Conservation (phyloP, 1,140 invertebrate genomes). For the Aplysia californica region DNA sequence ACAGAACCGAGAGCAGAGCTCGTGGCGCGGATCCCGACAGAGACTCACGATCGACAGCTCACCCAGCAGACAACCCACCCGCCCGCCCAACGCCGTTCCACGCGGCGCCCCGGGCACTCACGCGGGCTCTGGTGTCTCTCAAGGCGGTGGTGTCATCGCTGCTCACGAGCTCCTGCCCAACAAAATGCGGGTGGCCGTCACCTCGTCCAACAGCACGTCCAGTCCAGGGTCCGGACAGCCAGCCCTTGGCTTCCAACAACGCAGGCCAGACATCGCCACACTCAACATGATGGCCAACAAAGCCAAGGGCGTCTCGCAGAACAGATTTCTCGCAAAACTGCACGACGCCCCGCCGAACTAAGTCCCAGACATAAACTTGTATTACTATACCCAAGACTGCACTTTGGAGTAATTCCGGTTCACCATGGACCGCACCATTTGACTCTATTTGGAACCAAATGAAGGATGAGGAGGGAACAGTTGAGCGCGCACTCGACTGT, state of each 20-base stretch:
- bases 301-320: neutral
- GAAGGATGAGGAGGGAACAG: too few species aligned
- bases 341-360: too few species aligned
- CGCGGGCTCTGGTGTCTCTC: neutral
- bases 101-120: neutral
- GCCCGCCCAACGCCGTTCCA: too few species aligned
- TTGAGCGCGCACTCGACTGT: too few species aligned
- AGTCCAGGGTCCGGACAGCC: neutral
- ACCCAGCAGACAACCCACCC: neutral
- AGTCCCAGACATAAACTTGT: too few species aligned
- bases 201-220: neutral
- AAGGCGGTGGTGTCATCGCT: neutral
- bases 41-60: neutral
- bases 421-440: too few species aligned
- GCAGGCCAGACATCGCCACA: neutral
- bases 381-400: too few species aligned
- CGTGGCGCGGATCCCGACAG: neutral
- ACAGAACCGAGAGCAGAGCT: neutral
- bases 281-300: neutral
- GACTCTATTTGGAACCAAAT: too few species aligned
- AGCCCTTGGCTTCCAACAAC: neutral
- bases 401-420: too few species aligned
- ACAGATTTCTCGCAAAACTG: neutral
- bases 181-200: neutral
- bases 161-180: neutral